A percentile compares a stretch with the other conserved stretches of the same genome.
These are phyloP conservation scores for Ptychochromis oligacanthus DNA, from an alignment of 2,113 vertebrate genomes.

Conservation along the genomic window DNA sequence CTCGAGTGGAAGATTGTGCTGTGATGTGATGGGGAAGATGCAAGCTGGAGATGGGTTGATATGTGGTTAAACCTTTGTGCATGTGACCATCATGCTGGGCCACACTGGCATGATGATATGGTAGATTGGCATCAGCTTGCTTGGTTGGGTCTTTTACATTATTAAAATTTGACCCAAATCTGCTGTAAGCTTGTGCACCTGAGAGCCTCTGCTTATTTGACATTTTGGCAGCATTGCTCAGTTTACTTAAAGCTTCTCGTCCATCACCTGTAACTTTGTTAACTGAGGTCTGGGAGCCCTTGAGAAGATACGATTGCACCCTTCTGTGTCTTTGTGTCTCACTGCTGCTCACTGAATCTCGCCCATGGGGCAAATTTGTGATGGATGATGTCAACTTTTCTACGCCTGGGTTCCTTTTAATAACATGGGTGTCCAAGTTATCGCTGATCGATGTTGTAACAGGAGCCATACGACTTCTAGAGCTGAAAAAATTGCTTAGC, in stretches of 20 bases:
- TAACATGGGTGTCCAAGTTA: background rate
- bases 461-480: constrained; percentile 5
- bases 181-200: background rate
- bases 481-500: background rate
- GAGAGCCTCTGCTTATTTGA: background rate
- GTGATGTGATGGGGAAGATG: background rate
- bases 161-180: background rate
- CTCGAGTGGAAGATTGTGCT: background rate
- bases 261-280: background rate
- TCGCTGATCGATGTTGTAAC: background rate
- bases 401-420: background rate
- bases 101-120: background rate
- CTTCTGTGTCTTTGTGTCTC: background rate
- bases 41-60: background rate
- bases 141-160: background rate
- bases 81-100: background rate
- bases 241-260: background rate
- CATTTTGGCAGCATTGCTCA: accelerated
- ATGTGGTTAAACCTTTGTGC: background rate
- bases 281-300: background rate
- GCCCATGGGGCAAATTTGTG: background rate
- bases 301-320: constrained; percentile 30
- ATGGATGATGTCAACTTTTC: constrained; percentile 6
- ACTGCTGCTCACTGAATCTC: background rate
- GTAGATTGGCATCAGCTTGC: background rate